Evolutionary conservation across 2,888 invertebrate genomes (phyloP).

Genomic region (Latrodectus elegans): DNA sequence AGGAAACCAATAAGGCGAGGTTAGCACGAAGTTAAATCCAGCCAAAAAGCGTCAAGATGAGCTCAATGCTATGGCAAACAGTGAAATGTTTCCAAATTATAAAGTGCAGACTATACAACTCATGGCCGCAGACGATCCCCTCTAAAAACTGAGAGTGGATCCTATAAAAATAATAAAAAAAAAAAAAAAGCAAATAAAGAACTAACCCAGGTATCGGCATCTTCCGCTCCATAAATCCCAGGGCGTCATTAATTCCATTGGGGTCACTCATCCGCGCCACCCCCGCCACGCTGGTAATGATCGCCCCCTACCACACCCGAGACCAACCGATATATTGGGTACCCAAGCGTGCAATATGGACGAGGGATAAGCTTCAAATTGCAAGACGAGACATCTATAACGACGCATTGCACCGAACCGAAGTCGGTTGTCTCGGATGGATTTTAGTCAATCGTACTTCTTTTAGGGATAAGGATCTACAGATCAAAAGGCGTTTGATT

Average conservation of each 20-base stretch:
- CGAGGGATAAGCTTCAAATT: constrained; percentile 28
- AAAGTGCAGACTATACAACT: constrained; percentile 35
- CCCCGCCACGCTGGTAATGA: constrained; percentile 38
- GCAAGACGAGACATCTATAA: not conserved
- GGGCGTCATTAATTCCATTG: constrained; percentile 57
- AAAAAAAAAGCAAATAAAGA: constrained; percentile 19
- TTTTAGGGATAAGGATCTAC: too few species aligned
- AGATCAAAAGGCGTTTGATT: too few species aligned
- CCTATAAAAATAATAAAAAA: not conserved
- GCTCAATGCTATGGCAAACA: not conserved
- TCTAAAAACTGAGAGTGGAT: not conserved
- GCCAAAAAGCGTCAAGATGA: not conserved
- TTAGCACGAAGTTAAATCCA: too few species aligned
- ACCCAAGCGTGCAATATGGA: constrained; percentile 62
- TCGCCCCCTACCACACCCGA: not conserved
- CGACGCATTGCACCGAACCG: not conserved
- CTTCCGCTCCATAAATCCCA: constrained; percentile 64
- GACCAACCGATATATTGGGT: constrained; percentile 8
- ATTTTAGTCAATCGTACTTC: too few species aligned
- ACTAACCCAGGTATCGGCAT: constrained; percentile 32
- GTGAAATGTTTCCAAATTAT: constrained; percentile 38
- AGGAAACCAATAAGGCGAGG: too few species aligned
- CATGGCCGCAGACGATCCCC: constrained; percentile 25
- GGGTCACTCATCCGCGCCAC: constrained; percentile 52
- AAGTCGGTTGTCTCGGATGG: not conserved